Conservation (phyloP, 1,140 invertebrate species). For the Eumeta japonica region DNA sequence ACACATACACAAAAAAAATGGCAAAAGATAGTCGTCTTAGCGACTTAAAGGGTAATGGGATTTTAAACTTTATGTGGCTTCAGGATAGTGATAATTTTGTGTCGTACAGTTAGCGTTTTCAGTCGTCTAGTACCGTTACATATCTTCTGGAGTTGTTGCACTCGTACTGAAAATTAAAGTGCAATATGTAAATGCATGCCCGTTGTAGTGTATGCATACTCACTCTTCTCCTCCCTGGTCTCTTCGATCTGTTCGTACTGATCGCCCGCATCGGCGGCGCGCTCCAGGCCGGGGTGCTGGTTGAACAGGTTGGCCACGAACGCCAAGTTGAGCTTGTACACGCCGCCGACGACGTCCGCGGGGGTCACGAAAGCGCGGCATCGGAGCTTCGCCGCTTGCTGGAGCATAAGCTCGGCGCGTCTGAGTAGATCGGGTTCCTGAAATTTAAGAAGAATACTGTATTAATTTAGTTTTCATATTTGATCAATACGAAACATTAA, state of each 20-base stretch:
- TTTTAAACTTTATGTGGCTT: too few species aligned
- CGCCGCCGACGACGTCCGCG: conserved; percentile 92
- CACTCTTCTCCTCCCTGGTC: conserved; percentile 91
- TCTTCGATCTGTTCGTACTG: conserved; percentile 84
- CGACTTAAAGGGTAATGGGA: too few species aligned
- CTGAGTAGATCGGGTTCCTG: conserved; percentile 75
- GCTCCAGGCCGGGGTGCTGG: conserved; percentile 89
- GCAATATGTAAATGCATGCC: not conserved
- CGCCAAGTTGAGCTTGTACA: conserved; percentile 97
- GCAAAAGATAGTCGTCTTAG: too few species aligned
- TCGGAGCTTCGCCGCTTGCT: conserved; percentile 93
- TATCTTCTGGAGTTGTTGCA: too few species aligned
- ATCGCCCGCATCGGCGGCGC: conserved; percentile 71
- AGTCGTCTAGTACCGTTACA: too few species aligned
- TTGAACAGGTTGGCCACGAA: conserved; percentile 99
- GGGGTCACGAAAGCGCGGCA: conserved; percentile 94
- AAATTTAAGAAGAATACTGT: not conserved
- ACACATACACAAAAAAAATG: too few species aligned
- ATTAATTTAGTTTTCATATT: conserved; percentile 1
- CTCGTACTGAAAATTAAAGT: not conserved
- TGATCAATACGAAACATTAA: too few species aligned
- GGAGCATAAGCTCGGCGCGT: conserved; percentile 94
- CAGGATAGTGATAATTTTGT: too few species aligned
- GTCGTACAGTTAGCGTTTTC: too few species aligned
- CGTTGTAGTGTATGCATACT: too few species aligned